Percentiles rank a stretch among this genome's conserved stretches.
Evolutionary conservation across 2,888 invertebrate species (phyloP).

Genomic region (Saturnia japonica): DNA sequence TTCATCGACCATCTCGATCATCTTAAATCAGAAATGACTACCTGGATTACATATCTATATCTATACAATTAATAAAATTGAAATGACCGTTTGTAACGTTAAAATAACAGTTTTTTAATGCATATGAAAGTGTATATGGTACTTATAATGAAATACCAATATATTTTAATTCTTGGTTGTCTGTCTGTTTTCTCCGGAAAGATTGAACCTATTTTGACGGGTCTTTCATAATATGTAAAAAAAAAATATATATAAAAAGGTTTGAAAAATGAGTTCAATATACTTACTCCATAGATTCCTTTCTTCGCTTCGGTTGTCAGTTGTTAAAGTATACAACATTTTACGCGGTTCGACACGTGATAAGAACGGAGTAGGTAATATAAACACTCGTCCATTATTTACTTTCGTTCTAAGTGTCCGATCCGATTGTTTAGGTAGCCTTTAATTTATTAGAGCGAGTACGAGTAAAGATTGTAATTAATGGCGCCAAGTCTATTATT

Average conservation of each 20-base stretch:
- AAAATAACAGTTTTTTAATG: too few species aligned
- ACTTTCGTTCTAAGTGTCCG: constrained; percentile 49
- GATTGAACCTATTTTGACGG: too few species aligned
- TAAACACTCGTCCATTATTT: constrained; percentile 59
- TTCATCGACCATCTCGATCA: too few species aligned
- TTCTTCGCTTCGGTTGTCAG: neutral
- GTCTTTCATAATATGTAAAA: too few species aligned
- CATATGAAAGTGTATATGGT: too few species aligned
- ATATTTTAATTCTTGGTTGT: too few species aligned
- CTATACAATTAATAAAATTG: too few species aligned
- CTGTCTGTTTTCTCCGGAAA: too few species aligned
- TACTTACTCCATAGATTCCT: neutral
- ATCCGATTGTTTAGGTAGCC: constrained; percentile 43
- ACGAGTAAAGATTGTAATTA: constrained; percentile 2
- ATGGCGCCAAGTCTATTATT: neutral
- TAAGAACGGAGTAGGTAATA: constrained; percentile 41
- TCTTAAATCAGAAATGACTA: too few species aligned
- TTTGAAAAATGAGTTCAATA: neutral
- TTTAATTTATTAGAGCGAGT: constrained; percentile 36
- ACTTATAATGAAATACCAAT: too few species aligned
- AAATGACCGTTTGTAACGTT: too few species aligned
- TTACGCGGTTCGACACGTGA: constrained; percentile 39
- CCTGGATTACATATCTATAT: too few species aligned
- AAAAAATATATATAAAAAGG: neutral
- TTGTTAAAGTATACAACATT: constrained; percentile 31